Evolutionary conservation across 2,797 vertebrate genomes (phyloP).

Genomic region (Synanceia verrucosa): DNA sequence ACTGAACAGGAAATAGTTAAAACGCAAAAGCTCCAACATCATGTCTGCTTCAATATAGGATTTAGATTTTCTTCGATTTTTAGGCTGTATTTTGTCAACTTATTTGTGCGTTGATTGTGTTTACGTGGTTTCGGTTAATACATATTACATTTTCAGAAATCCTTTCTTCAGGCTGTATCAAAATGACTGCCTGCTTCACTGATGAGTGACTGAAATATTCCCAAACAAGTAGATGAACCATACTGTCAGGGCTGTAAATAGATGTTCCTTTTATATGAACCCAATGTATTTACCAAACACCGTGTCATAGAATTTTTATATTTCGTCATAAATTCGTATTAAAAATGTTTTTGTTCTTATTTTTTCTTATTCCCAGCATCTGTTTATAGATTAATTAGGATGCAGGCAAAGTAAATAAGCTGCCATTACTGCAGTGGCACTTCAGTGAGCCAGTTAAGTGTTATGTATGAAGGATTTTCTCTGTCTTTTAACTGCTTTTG

Average conservation of each 20-base stretch:
- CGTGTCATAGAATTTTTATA: background rate
- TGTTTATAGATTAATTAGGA: background rate
- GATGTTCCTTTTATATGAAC: conserved; percentile 31
- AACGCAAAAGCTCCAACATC: background rate
- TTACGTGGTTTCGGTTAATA: conserved; percentile 19
- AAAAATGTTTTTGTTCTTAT: background rate
- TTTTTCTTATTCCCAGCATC: background rate
- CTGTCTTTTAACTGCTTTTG: background rate
- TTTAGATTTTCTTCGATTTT: background rate
- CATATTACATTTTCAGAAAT: background rate
- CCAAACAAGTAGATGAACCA: conserved; percentile 27
- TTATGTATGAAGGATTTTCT: background rate
- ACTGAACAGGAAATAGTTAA: background rate
- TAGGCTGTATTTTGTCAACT: conserved; percentile 12
- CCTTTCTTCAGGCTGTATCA: background rate
- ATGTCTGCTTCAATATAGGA: background rate
- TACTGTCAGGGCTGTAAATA: conserved; percentile 15
- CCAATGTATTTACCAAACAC: conserved; percentile 31
- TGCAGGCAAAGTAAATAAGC: conserved; percentile 13
- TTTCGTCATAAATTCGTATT: background rate
- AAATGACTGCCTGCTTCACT: background rate
- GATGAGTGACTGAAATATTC: conserved; percentile 14
- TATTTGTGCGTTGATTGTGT: background rate
- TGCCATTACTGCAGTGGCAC: background rate
- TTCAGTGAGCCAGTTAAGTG: background rate